These are phyloP conservation scores for Drosophila ochracea DNA, from an alignment of 2,888 invertebrate genomes.

Conservation along the genomic window DNA sequence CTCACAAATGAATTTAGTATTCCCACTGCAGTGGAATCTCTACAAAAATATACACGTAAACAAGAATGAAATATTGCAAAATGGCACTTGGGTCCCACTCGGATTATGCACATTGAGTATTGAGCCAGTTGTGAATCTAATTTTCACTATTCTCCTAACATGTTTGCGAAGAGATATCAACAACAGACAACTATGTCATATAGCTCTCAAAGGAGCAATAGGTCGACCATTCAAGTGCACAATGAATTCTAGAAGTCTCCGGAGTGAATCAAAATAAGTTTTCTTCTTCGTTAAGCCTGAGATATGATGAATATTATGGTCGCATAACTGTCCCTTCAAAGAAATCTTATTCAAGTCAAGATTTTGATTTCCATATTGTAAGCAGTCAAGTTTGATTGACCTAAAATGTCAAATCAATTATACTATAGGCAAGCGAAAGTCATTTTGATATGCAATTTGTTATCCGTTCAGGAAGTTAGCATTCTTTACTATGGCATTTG, in stretches of 20 bases:
- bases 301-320: neutral
- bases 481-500: neutral
- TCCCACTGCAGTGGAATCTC: neutral
- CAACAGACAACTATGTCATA: neutral
- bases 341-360: neutral
- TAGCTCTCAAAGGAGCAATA: neutral
- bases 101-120: constrained; percentile 1
- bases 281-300: neutral
- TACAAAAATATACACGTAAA: constrained; percentile 12
- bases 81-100: constrained; percentile 2
- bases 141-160: neutral
- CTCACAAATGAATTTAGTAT: constrained; percentile 11
- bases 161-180: neutral
- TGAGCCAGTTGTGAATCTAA: neutral
- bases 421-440: too few species aligned
- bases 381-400: neutral
- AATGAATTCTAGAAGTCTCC: neutral
- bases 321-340: neutral
- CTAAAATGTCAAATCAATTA: too few species aligned
- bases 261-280: neutral
- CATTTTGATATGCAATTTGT: too few species aligned
- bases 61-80: constrained; percentile 5
- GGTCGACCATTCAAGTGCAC: neutral
- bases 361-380: neutral
- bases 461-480: neutral